Percentiles rank a stretch among this genome's conserved stretches.
Evolutionary conservation across 2,113 vertebrate genomes (phyloP).

Genomic region (Meriones unguiculatus): DNA sequence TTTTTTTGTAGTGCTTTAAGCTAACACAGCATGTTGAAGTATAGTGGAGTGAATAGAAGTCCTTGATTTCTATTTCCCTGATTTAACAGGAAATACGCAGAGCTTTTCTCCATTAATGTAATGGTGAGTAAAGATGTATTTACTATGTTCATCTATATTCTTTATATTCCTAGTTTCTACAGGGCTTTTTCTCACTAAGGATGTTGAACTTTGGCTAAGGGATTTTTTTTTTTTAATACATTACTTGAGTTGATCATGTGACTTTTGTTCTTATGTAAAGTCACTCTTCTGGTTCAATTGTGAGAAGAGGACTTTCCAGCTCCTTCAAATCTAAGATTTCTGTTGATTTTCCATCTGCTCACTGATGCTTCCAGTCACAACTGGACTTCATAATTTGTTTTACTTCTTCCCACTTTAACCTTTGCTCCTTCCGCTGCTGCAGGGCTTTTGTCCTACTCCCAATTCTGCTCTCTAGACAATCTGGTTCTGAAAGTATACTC

Average conservation of each 20-base stretch:
- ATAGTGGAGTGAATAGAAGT: background rate
- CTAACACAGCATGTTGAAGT: background rate
- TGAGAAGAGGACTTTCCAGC: background rate
- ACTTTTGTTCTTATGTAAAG: background rate
- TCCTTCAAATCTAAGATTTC: too few relatives aligned
- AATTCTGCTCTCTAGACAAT: background rate
- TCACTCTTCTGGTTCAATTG: background rate
- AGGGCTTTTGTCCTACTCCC: too few relatives aligned
- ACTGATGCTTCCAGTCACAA: background rate
- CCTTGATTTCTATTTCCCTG: background rate
- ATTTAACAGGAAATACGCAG: background rate
- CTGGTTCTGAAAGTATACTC: background rate
- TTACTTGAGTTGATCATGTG: background rate
- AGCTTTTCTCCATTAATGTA: background rate
- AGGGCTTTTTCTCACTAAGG: background rate
- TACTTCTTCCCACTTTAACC: too few relatives aligned
- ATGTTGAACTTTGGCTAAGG: background rate
- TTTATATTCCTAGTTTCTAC: background rate
- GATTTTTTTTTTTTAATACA: background rate
- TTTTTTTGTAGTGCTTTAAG: background rate
- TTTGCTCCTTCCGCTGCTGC: background rate
- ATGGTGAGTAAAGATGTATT: background rate
- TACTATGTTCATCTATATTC: background rate
- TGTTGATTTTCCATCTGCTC: background rate
- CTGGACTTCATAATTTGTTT: background rate